A percentile compares a stretch with the other conserved stretches of the same genome.
Conservation (phyloP, 2,113 vertebrate species). For the Malurus elegans region DNA sequence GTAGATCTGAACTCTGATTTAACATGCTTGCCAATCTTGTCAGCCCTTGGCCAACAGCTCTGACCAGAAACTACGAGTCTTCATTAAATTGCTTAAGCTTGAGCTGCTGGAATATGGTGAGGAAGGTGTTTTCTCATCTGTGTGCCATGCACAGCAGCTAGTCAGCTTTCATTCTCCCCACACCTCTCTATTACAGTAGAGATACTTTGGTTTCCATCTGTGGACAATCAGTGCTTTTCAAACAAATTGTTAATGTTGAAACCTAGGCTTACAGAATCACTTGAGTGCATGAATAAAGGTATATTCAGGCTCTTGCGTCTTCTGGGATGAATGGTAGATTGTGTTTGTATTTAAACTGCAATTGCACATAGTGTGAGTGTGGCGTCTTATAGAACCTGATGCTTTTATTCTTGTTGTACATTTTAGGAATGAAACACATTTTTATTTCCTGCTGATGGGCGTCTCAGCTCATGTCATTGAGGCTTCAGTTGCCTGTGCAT, state of each 20-base stretch:
- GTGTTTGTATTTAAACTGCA: not conserved
- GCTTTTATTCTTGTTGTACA: not conserved
- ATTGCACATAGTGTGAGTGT: not conserved
- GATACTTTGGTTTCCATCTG: not conserved
- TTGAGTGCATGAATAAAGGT: not conserved
- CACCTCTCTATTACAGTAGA: not conserved
- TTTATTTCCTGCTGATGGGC: not conserved
- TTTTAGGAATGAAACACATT: not conserved
- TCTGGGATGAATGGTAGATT: not conserved
- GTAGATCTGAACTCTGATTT: not conserved
- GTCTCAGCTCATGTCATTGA: fast-evolving
- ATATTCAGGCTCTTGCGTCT: not conserved
- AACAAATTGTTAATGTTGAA: not conserved
- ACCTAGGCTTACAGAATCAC: not conserved
- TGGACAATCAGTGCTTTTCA: not conserved
- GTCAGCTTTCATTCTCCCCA: not conserved
- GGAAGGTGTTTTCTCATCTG: not conserved
- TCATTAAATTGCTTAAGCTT: not conserved
- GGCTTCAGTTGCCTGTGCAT: not conserved
- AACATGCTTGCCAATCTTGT: not conserved
- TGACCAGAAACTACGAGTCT: not conserved
- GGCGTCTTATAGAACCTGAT: not conserved
- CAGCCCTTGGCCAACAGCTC: not conserved
- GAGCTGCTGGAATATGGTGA: not conserved
- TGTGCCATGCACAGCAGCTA: not conserved